Percentiles rank a stretch among this genome's conserved stretches.
Evolutionary conservation across 2,888 invertebrate genomes (phyloP).

Genomic region (Lepidocyrtinus sp.): DNA sequence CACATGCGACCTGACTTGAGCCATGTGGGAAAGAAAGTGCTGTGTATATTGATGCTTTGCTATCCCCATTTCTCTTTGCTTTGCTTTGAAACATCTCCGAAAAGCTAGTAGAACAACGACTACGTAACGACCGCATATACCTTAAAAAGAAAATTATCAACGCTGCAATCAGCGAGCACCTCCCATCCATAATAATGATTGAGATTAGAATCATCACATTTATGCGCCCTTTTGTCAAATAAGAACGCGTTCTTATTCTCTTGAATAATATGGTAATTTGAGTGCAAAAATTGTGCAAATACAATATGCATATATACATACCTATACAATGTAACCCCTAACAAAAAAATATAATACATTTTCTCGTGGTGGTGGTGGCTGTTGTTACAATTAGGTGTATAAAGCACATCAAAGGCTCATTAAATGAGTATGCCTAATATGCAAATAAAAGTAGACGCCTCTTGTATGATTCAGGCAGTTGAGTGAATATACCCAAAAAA

Average conservation of each 20-base stretch:
- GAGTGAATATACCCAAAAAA: no score
- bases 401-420: not conserved
- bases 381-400: no score
- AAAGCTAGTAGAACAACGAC: not conserved
- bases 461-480: not conserved
- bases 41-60: not conserved
- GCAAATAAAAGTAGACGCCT: slow-evolving; percentile 42
- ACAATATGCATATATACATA: slow-evolving; percentile 13
- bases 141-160: slow-evolving; percentile 41
- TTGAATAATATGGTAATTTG: slow-evolving; percentile 52
- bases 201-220: slow-evolving; percentile 32
- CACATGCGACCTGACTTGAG: not conserved
- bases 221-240: slow-evolving; percentile 43
- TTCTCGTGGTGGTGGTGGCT: not conserved
- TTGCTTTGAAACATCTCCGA: not conserved
- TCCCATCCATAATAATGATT: slow-evolving; percentile 51
- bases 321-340: not conserved
- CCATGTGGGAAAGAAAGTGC: not conserved
- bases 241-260: not conserved
- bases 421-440: slow-evolving; percentile 17
- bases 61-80: not conserved
- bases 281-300: slow-evolving; percentile 58
- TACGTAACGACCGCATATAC: slow-evolving; percentile 11
- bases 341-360: slow-evolving; percentile 1
- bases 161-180: slow-evolving; percentile 43